These are phyloP conservation scores for Nicator chloris DNA, from an alignment of 2,113 vertebrate species.

Conservation along the genomic window DNA sequence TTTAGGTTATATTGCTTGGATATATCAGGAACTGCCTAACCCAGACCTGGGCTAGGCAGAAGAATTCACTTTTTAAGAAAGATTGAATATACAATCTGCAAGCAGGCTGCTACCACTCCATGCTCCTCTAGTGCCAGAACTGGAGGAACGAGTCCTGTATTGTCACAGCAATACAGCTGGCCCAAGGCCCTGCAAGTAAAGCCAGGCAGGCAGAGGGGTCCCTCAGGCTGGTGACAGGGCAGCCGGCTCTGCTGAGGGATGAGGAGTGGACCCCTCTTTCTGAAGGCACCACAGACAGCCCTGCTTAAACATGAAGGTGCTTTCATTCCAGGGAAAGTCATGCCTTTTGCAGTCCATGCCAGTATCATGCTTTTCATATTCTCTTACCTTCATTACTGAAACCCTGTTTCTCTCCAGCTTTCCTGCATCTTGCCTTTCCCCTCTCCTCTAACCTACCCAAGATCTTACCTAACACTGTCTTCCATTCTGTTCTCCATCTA, in stretches of 20 bases:
- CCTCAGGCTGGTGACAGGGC: background rate
- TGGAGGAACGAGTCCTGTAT: background rate
- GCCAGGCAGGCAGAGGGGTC: background rate
- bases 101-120: background rate
- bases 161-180: background rate
- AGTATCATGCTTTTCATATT: slow-evolving; percentile 42
- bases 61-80: slow-evolving; percentile 7
- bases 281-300: background rate
- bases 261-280: background rate
- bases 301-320: background rate
- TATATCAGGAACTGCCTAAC: slow-evolving; percentile 8
- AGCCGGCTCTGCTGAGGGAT: background rate
- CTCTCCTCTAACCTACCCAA: background rate
- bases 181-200: slow-evolving; percentile 18
- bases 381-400: slow-evolving; percentile 51
- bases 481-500: background rate
- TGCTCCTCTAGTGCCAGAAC: slow-evolving; percentile 7
- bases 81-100: background rate
- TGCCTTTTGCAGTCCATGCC: slow-evolving; percentile 62
- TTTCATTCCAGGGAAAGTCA: slow-evolving; percentile 52
- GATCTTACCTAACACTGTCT: background rate
- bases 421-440: background rate
- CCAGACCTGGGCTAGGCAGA: background rate
- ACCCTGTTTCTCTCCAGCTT: background rate
- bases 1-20: slow-evolving; percentile 29